phyloP scores from a whole-genome alignment of 2,113 vertebrate species.

The Asarcornis scutulata region DNA sequence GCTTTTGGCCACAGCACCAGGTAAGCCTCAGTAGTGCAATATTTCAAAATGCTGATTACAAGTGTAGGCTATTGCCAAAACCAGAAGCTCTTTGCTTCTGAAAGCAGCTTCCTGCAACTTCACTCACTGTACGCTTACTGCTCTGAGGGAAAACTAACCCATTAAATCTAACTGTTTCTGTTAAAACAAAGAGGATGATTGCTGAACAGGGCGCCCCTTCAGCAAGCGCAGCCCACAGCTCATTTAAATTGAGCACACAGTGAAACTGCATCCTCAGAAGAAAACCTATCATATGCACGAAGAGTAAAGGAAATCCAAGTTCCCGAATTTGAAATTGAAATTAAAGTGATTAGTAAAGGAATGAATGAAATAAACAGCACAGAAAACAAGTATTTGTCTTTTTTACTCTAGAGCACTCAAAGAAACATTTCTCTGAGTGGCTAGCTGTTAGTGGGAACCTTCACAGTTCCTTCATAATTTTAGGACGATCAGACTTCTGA shows the following conservation, averaged over 20 bases:
- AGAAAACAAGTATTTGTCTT: not conserved
- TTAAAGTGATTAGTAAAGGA: not conserved
- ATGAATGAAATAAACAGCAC: not conserved
- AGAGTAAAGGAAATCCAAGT: not conserved
- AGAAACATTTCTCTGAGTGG: not conserved
- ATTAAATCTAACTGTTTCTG: not conserved
- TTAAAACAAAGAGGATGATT: not conserved
- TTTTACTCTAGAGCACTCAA: not conserved
- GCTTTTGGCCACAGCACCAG: not conserved
- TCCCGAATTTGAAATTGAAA: not conserved
- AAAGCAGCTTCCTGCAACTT: not conserved
- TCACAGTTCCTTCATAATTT: not conserved
- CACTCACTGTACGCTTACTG: not conserved
- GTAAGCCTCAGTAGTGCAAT: not conserved
- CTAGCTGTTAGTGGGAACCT: not conserved
- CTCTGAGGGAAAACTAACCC: not conserved
- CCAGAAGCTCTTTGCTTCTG: not conserved
- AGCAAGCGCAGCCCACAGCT: not conserved
- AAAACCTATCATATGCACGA: not conserved
- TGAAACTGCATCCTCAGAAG: not conserved
- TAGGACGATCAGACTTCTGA: not conserved
- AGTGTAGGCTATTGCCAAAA: not conserved
- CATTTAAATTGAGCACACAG: not conserved
- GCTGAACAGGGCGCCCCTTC: not conserved
- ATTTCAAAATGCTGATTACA: not conserved